Percentiles rank a stretch among this genome's conserved stretches.
Evolutionary conservation across 2,888 invertebrate genomes (phyloP).

Genomic region (Harmothoe impar): DNA sequence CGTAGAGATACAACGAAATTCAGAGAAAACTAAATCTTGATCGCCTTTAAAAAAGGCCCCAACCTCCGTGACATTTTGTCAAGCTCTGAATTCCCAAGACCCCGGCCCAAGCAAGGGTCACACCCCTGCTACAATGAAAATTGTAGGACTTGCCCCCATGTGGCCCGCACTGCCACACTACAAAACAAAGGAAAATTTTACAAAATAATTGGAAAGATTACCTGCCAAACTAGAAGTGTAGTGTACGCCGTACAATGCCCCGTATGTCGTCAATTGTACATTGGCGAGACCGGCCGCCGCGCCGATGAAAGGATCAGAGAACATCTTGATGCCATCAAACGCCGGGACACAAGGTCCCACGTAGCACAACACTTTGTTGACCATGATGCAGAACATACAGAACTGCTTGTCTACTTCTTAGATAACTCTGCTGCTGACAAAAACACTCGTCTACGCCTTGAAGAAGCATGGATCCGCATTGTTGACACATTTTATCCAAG

Average conservation of each 20-base stretch:
- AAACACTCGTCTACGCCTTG: too few relatives aligned
- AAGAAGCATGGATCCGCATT: too few relatives aligned
- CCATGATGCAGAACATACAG: background rate
- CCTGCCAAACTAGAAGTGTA: background rate
- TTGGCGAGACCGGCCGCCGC: conserved; percentile 12
- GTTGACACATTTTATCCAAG: background rate
- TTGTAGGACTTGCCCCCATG: background rate
- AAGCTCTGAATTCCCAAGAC: background rate
- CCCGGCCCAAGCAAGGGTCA: background rate
- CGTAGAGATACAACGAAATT: background rate
- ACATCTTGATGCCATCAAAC: background rate
- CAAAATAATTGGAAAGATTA: background rate
- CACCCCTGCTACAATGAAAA: background rate
- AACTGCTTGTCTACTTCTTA: background rate
- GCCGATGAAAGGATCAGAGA: background rate
- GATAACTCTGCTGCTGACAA: too few relatives aligned
- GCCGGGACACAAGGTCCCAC: background rate
- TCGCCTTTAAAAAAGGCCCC: too few relatives aligned
- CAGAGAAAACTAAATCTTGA: too few relatives aligned
- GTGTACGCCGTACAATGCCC: background rate
- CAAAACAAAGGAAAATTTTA: background rate
- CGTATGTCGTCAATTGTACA: background rate
- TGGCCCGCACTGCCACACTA: background rate
- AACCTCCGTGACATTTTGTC: too few relatives aligned
- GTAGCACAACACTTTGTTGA: background rate